Evolutionary conservation across 2,888 invertebrate species (phyloP).

Genomic region (Autographa gamma): DNA sequence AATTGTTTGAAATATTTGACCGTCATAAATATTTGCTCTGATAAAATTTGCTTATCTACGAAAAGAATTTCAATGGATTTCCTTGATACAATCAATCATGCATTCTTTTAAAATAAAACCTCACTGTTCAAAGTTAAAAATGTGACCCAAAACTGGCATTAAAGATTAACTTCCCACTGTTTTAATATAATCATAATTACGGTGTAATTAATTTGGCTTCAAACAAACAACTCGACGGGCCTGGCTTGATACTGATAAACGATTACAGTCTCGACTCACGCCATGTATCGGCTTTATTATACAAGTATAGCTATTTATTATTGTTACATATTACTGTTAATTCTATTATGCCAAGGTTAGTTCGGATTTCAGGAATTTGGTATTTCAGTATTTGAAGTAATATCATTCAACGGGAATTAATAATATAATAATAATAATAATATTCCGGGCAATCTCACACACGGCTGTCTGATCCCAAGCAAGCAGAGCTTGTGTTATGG

Average conservation of each 20-base stretch:
- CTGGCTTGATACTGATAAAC: slow-evolving; percentile 29
- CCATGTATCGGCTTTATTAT: slow-evolving; percentile 12
- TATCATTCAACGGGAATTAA: too few species aligned
- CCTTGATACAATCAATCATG: not conserved
- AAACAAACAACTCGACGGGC: slow-evolving; percentile 19
- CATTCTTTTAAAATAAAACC: not conserved
- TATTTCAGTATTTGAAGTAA: too few species aligned
- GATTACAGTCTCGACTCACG: slow-evolving; percentile 15
- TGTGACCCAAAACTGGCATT: not conserved
- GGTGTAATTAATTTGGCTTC: slow-evolving; percentile 18
- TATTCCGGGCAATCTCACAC: too few species aligned
- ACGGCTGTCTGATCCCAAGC: too few species aligned
- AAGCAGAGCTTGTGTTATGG: too few species aligned
- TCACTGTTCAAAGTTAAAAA: not conserved
- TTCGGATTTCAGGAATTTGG: not conserved
- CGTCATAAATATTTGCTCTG: too few species aligned
- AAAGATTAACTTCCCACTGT: not conserved
- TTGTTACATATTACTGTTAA: not conserved
- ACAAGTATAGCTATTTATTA: not conserved
- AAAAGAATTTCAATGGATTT: not conserved
- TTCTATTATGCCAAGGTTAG: not conserved
- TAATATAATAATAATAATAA: too few species aligned
- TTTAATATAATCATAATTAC: not conserved
- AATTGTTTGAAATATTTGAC: too few species aligned
- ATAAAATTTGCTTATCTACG: not conserved